Evolutionary conservation across 1,140 invertebrate species (phyloP), one percentile per base, ranked within the genome.

Genomic region (Drosophila nebulosa): DNA sequence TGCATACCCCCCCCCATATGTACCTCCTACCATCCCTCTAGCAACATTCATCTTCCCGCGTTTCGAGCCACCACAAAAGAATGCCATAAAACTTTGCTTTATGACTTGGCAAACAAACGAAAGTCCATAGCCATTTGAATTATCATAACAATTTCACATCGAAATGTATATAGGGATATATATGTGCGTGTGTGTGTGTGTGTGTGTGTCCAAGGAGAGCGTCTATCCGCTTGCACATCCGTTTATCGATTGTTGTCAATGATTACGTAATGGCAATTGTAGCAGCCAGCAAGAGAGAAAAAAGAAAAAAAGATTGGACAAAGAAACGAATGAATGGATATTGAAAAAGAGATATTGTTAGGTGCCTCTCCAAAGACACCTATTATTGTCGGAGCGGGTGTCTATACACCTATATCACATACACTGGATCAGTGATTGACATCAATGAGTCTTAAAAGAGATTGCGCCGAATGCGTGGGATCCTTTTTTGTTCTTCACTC

Each of bases 221-320:
- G 6, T 58, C 27, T 39, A 22, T 36, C 10, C 30, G 24, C 14
- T 6, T 26, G 39, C 32, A 80, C 76, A 79, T 85, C 81, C 81
- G 80, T 50, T 71, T 79, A 79, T 79, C 62, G 79, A 83, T 84
- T 74, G 64, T 53, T 39, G 63, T 42, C 60, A 60, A 58, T 68
- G 83, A 88, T 86, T 86, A 88, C 81, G 81, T 88, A 86, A 88
- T 88, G 78, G 83, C 74, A 88, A 86, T 69, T 88, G 81, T 81
- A 71, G 74, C 77, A 64, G 22, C 18, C 69, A 74, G 21, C 56
- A 58, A n/a, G n/a, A n/a, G n/a, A n/a, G 55, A 10, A n/a, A 7
- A 3, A 66, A 66, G 21, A 9, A 9, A 21, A 1, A 39, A 36
- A 5, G 59, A 21, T 66, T 57, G 30, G 39, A 55, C 56, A 14